Evolutionary conservation across 2,113 vertebrate species (phyloP).

Genomic region (Oryzias curvinotus): DNA sequence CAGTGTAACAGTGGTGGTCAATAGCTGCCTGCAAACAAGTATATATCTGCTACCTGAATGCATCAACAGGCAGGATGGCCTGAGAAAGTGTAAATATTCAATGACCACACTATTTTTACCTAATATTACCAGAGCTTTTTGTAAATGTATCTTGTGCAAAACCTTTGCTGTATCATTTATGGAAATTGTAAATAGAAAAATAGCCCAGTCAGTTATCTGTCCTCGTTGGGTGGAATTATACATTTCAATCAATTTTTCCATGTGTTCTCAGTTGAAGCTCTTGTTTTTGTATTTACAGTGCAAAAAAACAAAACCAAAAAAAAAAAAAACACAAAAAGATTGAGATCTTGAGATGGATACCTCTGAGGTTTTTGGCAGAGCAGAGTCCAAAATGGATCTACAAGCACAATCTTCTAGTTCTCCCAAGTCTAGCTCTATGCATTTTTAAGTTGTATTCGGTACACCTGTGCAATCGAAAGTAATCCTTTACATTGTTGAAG

Average conservation of each 20-base stretch:
- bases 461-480: too few relatives aligned
- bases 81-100: constrained; percentile 72
- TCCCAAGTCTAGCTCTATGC: constrained; percentile 65
- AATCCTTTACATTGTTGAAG: too few relatives aligned
- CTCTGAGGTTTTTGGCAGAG: constrained; percentile 30
- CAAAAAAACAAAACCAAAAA: constrained; percentile 33
- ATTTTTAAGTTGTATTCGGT: constrained; percentile 55
- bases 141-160: constrained; percentile 87
- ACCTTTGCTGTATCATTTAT: constrained; percentile 83
- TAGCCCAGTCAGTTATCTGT: constrained; percentile 66
- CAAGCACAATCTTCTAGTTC: constrained; percentile 68
- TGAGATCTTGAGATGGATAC: constrained; percentile 39
- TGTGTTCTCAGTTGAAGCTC: constrained; percentile 59
- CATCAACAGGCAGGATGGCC: constrained; percentile 52
- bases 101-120: constrained; percentile 77
- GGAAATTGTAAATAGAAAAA: constrained; percentile 82
- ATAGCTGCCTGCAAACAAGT: constrained; percentile 44
- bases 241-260: constrained; percentile 60
- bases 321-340: constrained; percentile 28
- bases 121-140: constrained; percentile 76
- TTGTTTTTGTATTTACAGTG: constrained; percentile 50
- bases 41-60: constrained; percentile 58
- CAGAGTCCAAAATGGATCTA: constrained; percentile 43
- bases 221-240: constrained; percentile 57
- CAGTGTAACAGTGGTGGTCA: constrained; percentile 47